phyloP scores from a whole-genome alignment of 1,140 invertebrate species.

The Palaemon carinicauda region DNA sequence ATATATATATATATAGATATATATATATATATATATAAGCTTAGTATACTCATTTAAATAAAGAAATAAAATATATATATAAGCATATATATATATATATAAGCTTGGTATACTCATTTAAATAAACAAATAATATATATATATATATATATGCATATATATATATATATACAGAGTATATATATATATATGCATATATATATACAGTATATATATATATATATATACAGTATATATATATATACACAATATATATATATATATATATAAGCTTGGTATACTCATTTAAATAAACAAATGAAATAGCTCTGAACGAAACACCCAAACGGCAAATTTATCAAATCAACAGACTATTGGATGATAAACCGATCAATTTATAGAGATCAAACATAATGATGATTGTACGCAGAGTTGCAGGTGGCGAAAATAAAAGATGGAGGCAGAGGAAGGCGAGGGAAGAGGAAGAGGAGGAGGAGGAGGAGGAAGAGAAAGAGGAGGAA shows the following conservation, averaged over 20 bases:
- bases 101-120: not conserved
- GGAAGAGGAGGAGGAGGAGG: too few species aligned
- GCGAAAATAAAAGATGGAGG: too few species aligned
- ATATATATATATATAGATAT: slow-evolving; percentile 14
- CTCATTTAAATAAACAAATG: not conserved
- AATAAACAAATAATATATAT: not conserved
- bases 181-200: not conserved
- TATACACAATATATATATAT: too few species aligned
- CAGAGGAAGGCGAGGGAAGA: too few species aligned
- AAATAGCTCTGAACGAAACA: not conserved
- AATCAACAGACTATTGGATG: too few species aligned
- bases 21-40: not conserved
- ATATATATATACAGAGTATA: not conserved
- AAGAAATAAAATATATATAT: not conserved
- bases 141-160: slow-evolving; percentile 15
- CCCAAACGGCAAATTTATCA: not conserved
- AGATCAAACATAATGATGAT: too few species aligned
- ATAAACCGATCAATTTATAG: too few species aligned
- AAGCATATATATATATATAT: not conserved
- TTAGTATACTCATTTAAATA: not conserved
- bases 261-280: not conserved
- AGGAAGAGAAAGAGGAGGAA: too few species aligned
- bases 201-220: not conserved
- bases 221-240: too few species aligned
- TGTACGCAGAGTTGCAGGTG: too few species aligned